Conservation (phyloP, 2,888 invertebrate genomes). For the Adineta ricciae region DNA sequence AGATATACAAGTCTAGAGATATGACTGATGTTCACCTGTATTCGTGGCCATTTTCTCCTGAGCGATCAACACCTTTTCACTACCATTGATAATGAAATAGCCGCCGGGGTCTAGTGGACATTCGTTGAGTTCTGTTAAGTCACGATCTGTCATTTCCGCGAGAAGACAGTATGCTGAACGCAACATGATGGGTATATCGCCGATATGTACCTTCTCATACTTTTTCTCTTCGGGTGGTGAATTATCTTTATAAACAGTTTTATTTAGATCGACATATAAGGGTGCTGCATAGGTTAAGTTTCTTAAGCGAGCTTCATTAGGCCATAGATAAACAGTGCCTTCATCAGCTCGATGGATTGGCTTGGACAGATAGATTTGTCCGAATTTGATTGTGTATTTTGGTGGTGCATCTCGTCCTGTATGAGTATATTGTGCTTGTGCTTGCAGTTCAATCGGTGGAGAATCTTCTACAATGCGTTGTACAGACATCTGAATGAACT, state of each 20-base stretch:
- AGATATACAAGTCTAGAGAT: not conserved
- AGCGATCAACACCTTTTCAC: slow-evolving; percentile 92
- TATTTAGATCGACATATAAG: slow-evolving; percentile 95
- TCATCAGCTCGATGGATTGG: slow-evolving; percentile 99
- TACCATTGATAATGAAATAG: slow-evolving; percentile 98
- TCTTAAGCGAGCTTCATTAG: slow-evolving; percentile 89
- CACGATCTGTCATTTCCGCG: slow-evolving; percentile 87
- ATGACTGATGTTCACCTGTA: slow-evolving; percentile 31
- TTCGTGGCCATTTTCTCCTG: slow-evolving; percentile 99
- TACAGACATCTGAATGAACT: slow-evolving; percentile 99
- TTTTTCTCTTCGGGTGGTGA: slow-evolving; percentile 65
- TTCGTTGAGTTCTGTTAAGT: slow-evolving; percentile 95
- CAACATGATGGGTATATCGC: slow-evolving; percentile 97
- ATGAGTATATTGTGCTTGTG: slow-evolving; percentile 88
- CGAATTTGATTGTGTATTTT: slow-evolving; percentile 84
- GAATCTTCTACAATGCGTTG: slow-evolving; percentile 98
- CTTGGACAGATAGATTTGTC: slow-evolving; percentile 95
- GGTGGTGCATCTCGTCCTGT: slow-evolving; percentile 84
- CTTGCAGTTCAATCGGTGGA: slow-evolving; percentile 85
- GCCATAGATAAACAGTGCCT: slow-evolving; percentile 58
- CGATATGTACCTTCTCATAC: slow-evolving; percentile 63
- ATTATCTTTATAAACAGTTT: slow-evolving; percentile 71
- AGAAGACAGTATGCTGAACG: slow-evolving; percentile 90
- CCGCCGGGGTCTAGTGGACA: slow-evolving; percentile 98
- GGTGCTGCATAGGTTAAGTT: slow-evolving; percentile 94